These are phyloP conservation scores for Euspilapteryx auroguttella DNA, from an alignment of 2,888 invertebrate species.

Conservation along the genomic window DNA sequence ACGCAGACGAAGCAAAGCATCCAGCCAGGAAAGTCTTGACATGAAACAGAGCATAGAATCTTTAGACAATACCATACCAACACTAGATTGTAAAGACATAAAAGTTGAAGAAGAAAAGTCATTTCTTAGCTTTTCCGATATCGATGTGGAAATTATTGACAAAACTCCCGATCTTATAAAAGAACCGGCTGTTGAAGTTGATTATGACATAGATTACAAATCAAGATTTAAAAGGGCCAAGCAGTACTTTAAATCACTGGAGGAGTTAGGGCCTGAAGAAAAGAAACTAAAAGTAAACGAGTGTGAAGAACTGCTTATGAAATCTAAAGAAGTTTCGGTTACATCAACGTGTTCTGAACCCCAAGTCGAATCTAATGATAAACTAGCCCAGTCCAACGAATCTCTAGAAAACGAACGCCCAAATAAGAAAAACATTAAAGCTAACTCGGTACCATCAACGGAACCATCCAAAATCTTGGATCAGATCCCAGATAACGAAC, in stretches of 20 bases:
- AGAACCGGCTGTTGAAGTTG: conserved; percentile 22
- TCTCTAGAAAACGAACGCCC: conserved; percentile 27
- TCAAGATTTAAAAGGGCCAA: conserved; percentile 49
- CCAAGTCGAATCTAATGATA: neutral
- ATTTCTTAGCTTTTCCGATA: conserved; percentile 38
- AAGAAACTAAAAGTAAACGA: conserved; percentile 31
- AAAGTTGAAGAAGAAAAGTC: conserved; percentile 22
- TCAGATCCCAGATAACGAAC: conserved; percentile 25
- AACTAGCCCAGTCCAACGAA: conserved; percentile 33
- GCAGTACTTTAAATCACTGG: conserved; percentile 49
- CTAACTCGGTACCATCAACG: conserved; percentile 43
- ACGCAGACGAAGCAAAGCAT: neutral
- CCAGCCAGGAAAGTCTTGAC: conserved; percentile 1
- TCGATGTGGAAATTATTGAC: conserved; percentile 46
- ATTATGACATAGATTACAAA: conserved; percentile 33
- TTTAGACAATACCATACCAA: neutral
- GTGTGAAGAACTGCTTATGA: conserved; percentile 31
- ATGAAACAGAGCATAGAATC: conserved; percentile 2
- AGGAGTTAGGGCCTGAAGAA: conserved; percentile 27
- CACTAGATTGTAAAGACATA: neutral
- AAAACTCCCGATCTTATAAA: conserved; percentile 19
- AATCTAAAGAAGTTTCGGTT: too few relatives aligned
- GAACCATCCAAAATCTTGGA: conserved; percentile 43
- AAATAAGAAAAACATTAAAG: conserved; percentile 32
- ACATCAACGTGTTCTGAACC: too few relatives aligned